These are phyloP conservation scores for Drosophila santomea DNA, from an alignment of 1,140 invertebrate genomes.

Conservation along the genomic window DNA sequence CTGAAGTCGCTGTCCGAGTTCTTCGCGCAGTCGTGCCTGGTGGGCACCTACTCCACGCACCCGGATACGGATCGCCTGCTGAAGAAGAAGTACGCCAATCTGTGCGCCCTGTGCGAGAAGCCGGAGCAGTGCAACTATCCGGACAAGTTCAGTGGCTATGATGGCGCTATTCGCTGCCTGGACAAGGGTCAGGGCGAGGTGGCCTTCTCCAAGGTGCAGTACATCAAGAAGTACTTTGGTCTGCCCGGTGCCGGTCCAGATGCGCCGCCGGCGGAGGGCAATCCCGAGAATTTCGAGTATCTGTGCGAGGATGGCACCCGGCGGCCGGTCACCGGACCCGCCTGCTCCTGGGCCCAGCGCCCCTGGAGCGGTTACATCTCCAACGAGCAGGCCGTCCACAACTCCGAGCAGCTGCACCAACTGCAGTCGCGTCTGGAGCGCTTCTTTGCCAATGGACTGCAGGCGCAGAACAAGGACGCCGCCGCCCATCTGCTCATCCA, in stretches of 20 bases:
- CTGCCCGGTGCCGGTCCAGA: constrained; percentile 77
- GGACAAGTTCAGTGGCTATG: constrained; percentile 92
- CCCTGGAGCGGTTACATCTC: constrained; percentile 92
- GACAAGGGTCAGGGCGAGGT: constrained; percentile 91
- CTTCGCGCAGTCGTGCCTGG: constrained; percentile 91
- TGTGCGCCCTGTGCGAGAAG: constrained; percentile 91
- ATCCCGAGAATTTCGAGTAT: constrained; percentile 88
- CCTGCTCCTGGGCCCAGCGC: constrained; percentile 91
- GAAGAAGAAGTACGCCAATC: constrained; percentile 89
- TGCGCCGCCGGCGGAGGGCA: constrained; percentile 68
- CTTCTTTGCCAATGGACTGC: constrained; percentile 78
- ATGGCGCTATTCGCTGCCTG: constrained; percentile 93
- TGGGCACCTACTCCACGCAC: constrained; percentile 92
- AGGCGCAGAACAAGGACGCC: constrained; percentile 72
- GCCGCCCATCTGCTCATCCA: constrained; percentile 86
- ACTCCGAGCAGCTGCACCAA: constrained; percentile 80
- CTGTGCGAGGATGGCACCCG: constrained; percentile 93
- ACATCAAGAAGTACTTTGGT: constrained; percentile 90
- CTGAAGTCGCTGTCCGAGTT: constrained; percentile 89
- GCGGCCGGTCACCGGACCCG: constrained; percentile 87
- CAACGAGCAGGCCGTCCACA: constrained; percentile 87
- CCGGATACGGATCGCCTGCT: constrained; percentile 88
- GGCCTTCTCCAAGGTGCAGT: constrained; percentile 93
- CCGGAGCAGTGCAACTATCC: constrained; percentile 91
- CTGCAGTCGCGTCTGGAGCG: constrained; percentile 74